Conservation (phyloP, 1,140 invertebrate genomes). For the Hypothenemus hampei region DNA sequence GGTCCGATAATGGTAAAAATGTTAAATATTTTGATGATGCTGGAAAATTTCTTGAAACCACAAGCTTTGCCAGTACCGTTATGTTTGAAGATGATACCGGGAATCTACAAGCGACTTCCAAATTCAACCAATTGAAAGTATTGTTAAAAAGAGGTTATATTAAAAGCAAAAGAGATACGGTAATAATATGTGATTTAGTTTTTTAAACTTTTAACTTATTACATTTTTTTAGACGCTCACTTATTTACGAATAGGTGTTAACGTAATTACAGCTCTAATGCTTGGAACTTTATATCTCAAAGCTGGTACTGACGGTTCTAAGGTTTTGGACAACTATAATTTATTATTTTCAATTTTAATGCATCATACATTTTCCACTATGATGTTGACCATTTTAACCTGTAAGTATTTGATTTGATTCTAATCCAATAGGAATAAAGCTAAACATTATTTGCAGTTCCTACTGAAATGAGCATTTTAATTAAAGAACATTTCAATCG, state of each 20-base stretch:
- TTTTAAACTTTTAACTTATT: not conserved
- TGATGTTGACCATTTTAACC: slow-evolving; percentile 80
- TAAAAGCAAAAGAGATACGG: slow-evolving; percentile 67
- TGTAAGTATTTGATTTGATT: slow-evolving; percentile 53
- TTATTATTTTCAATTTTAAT: slow-evolving; percentile 75
- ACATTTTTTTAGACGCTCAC: slow-evolving; percentile 77
- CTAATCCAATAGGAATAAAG: not conserved
- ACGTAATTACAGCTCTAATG: slow-evolving; percentile 67
- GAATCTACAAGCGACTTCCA: slow-evolving; percentile 60
- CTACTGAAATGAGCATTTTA: slow-evolving; percentile 84
- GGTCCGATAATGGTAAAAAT: slow-evolving; percentile 67
- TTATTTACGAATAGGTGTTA: slow-evolving; percentile 71
- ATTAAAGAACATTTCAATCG: slow-evolving; percentile 92
- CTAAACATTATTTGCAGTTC: slow-evolving; percentile 59
- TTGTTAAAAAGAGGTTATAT: slow-evolving; percentile 64
- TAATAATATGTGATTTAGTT: slow-evolving; percentile 43
- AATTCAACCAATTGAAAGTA: slow-evolving; percentile 64
- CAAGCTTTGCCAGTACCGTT: slow-evolving; percentile 46
- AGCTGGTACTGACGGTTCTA: slow-evolving; percentile 63
- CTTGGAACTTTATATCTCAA: slow-evolving; percentile 66
- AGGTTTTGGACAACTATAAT: slow-evolving; percentile 77
- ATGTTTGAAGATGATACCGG: slow-evolving; percentile 22
- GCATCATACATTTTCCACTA: slow-evolving; percentile 51
- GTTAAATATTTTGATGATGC: slow-evolving; percentile 64
- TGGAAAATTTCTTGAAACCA: slow-evolving; percentile 44